Percentiles rank a stretch among this genome's conserved stretches.
Evolutionary conservation across 2,797 vertebrate species (phyloP).

Genomic region (Melanotaenia trifasciata): DNA sequence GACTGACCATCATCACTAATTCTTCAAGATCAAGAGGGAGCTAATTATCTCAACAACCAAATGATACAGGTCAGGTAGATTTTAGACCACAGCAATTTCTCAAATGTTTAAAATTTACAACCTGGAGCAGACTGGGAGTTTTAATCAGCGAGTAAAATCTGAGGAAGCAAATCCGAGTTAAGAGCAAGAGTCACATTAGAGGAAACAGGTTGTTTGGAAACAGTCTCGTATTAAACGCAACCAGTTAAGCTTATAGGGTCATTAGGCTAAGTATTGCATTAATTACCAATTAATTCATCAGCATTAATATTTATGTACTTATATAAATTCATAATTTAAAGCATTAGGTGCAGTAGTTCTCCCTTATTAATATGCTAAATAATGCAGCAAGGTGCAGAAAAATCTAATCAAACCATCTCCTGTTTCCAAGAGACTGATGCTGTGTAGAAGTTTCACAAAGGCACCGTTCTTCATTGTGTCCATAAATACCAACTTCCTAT

Average conservation of each 20-base stretch:
- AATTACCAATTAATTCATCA: conserved; percentile 50
- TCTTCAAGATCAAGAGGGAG: conserved; percentile 32
- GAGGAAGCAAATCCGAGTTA: conserved; percentile 19
- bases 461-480: conserved; percentile 24
- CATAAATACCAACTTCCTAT: background rate
- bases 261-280: conserved; percentile 55
- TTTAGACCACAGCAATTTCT: conserved; percentile 13
- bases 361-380: conserved; percentile 72
- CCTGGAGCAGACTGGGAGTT: conserved; percentile 1
- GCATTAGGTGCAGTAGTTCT: conserved; percentile 51
- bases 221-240: conserved; percentile 27
- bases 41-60: conserved; percentile 52
- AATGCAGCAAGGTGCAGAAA: conserved; percentile 68
- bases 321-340: conserved; percentile 58
- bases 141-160: conserved; percentile 20
- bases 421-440: conserved; percentile 23
- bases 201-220: conserved; percentile 56
- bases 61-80: conserved; percentile 27
- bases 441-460: conserved; percentile 30
- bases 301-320: conserved; percentile 60
- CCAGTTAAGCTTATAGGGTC: conserved; percentile 36
- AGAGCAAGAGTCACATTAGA: conserved; percentile 10
- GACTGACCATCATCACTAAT: conserved; percentile 29
- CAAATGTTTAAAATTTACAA: conserved; percentile 17
- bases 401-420: conserved; percentile 65